Evolutionary conservation across 2,888 invertebrate genomes (phyloP).

Genomic region (Formica aserva): DNA sequence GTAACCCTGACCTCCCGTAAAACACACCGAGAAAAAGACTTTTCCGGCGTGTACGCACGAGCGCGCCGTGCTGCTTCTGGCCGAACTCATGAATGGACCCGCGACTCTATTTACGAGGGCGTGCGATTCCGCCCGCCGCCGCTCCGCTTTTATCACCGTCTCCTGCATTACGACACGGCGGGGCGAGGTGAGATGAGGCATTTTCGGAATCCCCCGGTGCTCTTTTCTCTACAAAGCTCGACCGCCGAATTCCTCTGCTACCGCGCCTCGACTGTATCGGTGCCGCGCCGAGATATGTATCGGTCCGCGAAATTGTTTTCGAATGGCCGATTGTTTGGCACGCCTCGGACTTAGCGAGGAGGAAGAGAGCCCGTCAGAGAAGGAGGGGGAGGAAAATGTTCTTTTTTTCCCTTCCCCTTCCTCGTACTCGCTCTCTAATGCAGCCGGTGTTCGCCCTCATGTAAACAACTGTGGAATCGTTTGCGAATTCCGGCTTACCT

Average conservation of each 20-base stretch:
- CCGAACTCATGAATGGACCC: slow-evolving; percentile 82
- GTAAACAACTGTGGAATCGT: slow-evolving; percentile 27
- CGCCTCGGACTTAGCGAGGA: neutral
- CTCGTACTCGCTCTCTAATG: neutral
- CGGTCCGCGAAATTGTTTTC: slow-evolving; percentile 41
- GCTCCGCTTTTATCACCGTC: slow-evolving; percentile 74
- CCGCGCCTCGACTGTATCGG: neutral
- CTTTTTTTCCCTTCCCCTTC: slow-evolving; percentile 1
- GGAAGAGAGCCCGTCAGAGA: neutral
- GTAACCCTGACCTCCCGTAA: slow-evolving; percentile 84
- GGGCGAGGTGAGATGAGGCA: slow-evolving; percentile 5
- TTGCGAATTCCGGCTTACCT: neutral
- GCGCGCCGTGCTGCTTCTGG: slow-evolving; percentile 72
- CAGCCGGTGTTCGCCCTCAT: slow-evolving; percentile 23
- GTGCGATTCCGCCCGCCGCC: slow-evolving; percentile 70
- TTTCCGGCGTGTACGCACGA: slow-evolving; percentile 82
- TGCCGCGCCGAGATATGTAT: slow-evolving; percentile 37
- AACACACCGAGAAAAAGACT: slow-evolving; percentile 82
- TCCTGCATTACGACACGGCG: slow-evolving; percentile 26
- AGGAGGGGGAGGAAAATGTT: neutral
- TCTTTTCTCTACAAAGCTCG: slow-evolving; percentile 4
- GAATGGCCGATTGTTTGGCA: slow-evolving; percentile 47
- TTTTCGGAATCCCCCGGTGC: slow-evolving; percentile 34
- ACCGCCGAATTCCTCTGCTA: slow-evolving; percentile 20
- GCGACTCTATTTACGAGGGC: slow-evolving; percentile 80